Evolutionary conservation across 2,113 vertebrate species (phyloP).

Genomic region (Pollachius pollachius): DNA sequence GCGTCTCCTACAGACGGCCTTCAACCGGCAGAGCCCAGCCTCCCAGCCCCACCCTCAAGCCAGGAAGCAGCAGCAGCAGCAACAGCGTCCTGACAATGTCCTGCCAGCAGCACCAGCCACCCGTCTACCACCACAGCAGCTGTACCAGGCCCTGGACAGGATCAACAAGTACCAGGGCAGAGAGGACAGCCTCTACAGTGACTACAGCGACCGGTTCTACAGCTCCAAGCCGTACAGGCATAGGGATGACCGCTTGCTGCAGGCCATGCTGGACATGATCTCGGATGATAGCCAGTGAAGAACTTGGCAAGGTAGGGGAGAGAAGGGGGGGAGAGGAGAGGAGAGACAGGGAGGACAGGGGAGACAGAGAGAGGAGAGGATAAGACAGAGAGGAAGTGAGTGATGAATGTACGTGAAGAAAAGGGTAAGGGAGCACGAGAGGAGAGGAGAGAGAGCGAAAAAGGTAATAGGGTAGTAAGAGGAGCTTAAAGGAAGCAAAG

Average conservation of each 20-base stretch:
- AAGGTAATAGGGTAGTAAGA: neutral
- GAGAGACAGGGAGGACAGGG: constrained; percentile 2
- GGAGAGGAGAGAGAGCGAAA: neutral
- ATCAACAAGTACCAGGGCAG: constrained; percentile 81
- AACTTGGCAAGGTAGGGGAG: neutral
- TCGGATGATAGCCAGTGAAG: constrained; percentile 75
- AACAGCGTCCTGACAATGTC: no score
- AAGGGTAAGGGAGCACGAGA: neutral
- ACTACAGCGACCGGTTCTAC: constrained; percentile 91
- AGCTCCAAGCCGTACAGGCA: constrained; percentile 87
- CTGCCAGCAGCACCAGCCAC: constrained; percentile 20
- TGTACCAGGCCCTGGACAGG: constrained; percentile 85
- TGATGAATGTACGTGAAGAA: constrained; percentile 14
- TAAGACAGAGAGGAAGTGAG: neutral
- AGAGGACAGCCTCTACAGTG: constrained; percentile 82
- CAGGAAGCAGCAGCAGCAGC: constrained; percentile 43
- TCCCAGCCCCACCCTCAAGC: constrained; percentile 55
- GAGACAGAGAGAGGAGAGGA: constrained; percentile 8
- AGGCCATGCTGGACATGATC: constrained; percentile 87
- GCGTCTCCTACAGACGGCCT: constrained; percentile 84
- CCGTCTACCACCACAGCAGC: constrained; percentile 78
- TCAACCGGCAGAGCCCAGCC: constrained; percentile 74
- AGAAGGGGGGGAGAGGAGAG: neutral
- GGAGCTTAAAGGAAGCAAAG: neutral
- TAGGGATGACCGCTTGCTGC: constrained; percentile 89